Percentiles rank a stretch among this genome's conserved stretches.
These are phyloP conservation scores for Coecobrya sp. DNA, from an alignment of 2,888 invertebrate species.

Conservation along the genomic window DNA sequence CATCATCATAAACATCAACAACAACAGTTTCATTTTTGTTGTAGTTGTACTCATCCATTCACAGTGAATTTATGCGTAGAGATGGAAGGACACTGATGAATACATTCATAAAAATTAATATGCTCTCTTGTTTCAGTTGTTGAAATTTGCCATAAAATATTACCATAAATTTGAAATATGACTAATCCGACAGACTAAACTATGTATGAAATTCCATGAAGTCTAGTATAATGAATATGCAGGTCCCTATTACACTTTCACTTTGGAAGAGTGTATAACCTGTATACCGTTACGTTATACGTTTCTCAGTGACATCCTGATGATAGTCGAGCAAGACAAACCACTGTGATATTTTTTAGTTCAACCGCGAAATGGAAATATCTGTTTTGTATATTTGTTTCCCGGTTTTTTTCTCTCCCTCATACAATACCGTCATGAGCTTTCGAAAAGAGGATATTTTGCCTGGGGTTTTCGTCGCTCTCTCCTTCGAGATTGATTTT, in stretches of 20 bases:
- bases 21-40: constrained; percentile 25
- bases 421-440: not conserved
- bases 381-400: not conserved
- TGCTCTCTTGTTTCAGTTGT: constrained; percentile 32
- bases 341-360: not conserved
- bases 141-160: constrained; percentile 36
- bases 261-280: too few relatives aligned
- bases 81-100: not conserved
- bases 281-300: too few relatives aligned
- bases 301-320: too few relatives aligned
- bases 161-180: not conserved
- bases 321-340: too few relatives aligned
- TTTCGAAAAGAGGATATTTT: not conserved
- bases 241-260: too few relatives aligned
- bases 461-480: not conserved
- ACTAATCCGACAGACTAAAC: not conserved
- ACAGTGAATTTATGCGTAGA: not conserved
- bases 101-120: constrained; percentile 26
- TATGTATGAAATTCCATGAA: constrained; percentile 6
- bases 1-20: constrained; percentile 21
- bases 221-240: not conserved
- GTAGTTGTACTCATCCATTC: not conserved
- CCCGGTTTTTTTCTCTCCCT: not conserved
- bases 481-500: constrained; percentile 41
- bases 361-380: too few relatives aligned